Evolutionary conservation across 2,888 invertebrate species (phyloP), one percentile per base, ranked within the genome.

Genomic region (Tupiocoris notatus): DNA sequence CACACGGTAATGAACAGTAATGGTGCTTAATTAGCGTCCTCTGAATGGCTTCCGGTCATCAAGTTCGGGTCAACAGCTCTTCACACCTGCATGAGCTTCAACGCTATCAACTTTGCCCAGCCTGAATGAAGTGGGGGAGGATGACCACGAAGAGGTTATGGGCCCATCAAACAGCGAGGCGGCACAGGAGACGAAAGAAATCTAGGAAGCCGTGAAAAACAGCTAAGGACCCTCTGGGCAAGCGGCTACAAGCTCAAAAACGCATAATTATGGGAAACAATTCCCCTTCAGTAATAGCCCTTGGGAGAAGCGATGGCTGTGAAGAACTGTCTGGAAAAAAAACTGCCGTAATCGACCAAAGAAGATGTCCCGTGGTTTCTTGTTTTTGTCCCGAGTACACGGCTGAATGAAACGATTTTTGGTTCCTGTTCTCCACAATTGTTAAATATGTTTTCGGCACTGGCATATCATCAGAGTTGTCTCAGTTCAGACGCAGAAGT

Each of bases 221-320:
- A 65, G 25, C 65, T 6, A 20, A 9, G 9, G 54, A 39, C 25
- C 39, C 39, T 7, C 65, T 65, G 39, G 63, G 39, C 24, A 65
- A 39, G 18, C 65, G 17, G 39, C 39, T 39, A 12, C 12, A 12
- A 12, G 39, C 39, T 65, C 39, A 65, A 65, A 65, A 65, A 65
- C 65, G 65, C 65, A 39, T 65, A 65, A 65, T 65, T 65, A 39
- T 65, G 65, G 65, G 65, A 65, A 65, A 65, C 65, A 65, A 65
- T 65, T 65, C 65, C 54, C 39, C 65, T 65, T 65, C 25, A 65
- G 65, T 65, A 65, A 65, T 65, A 65, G 65, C 65, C 65, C 65
- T 16, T 25, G 65, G 54, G 39, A 25, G 39, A 7, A 7, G 3
- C 6, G 39, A 39, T 39, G 39, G 3, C 18, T 20, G 65, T 25